Conservation (phyloP, 2,797 vertebrate genomes). For the Champsocephalus gunnari region DNA sequence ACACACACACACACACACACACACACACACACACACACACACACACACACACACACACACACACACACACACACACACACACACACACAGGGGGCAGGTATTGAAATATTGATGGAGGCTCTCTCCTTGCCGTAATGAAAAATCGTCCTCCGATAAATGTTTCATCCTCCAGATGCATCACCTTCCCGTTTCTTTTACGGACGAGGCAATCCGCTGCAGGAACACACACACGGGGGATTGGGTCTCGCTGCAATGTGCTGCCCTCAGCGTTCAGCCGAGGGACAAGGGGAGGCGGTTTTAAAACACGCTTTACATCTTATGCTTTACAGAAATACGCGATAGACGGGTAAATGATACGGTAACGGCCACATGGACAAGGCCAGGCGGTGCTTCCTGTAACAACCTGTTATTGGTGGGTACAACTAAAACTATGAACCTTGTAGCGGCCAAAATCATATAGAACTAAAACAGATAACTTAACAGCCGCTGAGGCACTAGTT, state of each 20-base stretch:
- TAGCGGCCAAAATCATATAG: too few species aligned
- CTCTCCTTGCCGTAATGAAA: constrained; percentile 85
- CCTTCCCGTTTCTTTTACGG: constrained; percentile 78
- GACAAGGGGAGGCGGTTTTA: constrained; percentile 27
- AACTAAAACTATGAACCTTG: neutral
- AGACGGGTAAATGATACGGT: neutral
- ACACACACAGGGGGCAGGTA: constrained; percentile 51
- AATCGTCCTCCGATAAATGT: constrained; percentile 86
- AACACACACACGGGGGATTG: constrained; percentile 68
- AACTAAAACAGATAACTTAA: too few species aligned
- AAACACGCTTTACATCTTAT: neutral
- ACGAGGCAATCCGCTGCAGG: constrained; percentile 67
- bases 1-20: constrained; percentile 40
- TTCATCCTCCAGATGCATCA: constrained; percentile 87
- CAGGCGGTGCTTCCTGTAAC: neutral
- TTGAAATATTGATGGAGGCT: constrained; percentile 90
- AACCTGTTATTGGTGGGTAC: neutral
- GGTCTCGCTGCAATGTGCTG: constrained; percentile 48
- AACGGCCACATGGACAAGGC: neutral
- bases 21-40: constrained; percentile 44
- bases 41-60: constrained; percentile 45
- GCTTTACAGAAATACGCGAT: too few species aligned
- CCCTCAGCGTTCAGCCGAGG: constrained; percentile 20
- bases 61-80: constrained; percentile 47
- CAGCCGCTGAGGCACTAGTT: too few species aligned